Evolutionary conservation across 2,888 invertebrate genomes (phyloP).

Genomic region (Drosophila fulvimacula): DNA sequence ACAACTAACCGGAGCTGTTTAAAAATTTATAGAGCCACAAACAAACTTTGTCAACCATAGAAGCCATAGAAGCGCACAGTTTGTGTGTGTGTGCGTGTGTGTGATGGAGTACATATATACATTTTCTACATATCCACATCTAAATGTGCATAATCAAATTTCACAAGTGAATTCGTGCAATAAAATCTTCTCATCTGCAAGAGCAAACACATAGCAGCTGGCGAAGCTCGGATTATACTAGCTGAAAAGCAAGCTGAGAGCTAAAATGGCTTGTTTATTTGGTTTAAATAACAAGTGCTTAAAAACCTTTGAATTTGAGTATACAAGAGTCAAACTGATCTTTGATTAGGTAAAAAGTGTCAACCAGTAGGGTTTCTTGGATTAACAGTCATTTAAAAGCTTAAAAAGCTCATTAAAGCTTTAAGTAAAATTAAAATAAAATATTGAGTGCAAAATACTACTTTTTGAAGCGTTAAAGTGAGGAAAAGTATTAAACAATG

Average conservation of each 20-base stretch:
- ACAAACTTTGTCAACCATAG: slow-evolving; percentile 49
- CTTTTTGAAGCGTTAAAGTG: too few species aligned
- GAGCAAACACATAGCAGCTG: slow-evolving; percentile 37
- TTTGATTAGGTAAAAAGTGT: too few species aligned
- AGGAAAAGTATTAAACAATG: too few species aligned
- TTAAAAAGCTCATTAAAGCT: background rate
- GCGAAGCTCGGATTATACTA: slow-evolving; percentile 21
- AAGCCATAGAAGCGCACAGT: background rate
- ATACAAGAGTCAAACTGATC: too few species aligned
- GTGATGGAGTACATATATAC: slow-evolving; percentile 4
- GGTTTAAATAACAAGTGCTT: background rate
- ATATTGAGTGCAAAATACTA: too few species aligned
- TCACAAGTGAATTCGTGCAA: slow-evolving; percentile 61
- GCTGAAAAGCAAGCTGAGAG: slow-evolving; percentile 10
- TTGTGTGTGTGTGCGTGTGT: slow-evolving; percentile 1
- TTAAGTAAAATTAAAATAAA: too few species aligned
- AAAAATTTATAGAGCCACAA: slow-evolving; percentile 56
- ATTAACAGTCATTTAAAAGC: background rate
- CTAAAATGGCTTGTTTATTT: background rate
- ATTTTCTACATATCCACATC: slow-evolving; percentile 17
- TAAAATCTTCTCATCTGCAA: slow-evolving; percentile 62
- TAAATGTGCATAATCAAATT: slow-evolving; percentile 62
- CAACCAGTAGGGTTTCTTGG: too few species aligned
- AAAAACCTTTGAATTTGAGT: background rate
- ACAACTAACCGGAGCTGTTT: slow-evolving; percentile 29